Evolutionary conservation across 2,888 invertebrate species (phyloP), one percentile per base, ranked within the genome.

Genomic region (Dicyrtomina minuta): DNA sequence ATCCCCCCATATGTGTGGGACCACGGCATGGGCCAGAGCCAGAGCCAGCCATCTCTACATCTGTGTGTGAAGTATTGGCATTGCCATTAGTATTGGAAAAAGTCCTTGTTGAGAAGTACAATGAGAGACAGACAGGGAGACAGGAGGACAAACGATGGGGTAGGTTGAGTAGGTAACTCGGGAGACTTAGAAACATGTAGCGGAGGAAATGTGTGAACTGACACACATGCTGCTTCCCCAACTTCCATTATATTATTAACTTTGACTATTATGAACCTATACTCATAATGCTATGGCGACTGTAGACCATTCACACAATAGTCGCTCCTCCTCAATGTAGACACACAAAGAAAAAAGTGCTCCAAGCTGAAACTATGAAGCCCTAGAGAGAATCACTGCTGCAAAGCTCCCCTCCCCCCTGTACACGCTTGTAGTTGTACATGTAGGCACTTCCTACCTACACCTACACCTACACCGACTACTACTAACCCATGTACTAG

Each of bases 161-260:
- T 1, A 55, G 24, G 15, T 22, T 24, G 24, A 24, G 15, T 39
- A 59, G 12, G 39, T 4, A 59, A 1, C 33, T 33, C 12, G 20
- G 41, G 17, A 20, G 20, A 41, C n/a, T n/a, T n/a, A 27, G 64
- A 39, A 33, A n/a, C n/a, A 61, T 20, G 13, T 17, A 49, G 12
- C 17, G 33, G 1, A 51, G 49, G 53, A 64, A 64, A 64, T 64
- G 64, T 64, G 64, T 64, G 64, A 64, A 64, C 64, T 64, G 64
- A 51, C 49, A 64, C 64, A 64, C 64, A 64, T 64, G 64, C 17
- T 60, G 43, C 41, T 60, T 33, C 4, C 33, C 3, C 55, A 55
- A 55, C 15, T 27, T 55, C 55, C 55, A 55, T 55, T 55, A 55
- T 24, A 33, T 33, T 33, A 33, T 33, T 33, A 33, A 33, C 33